These are phyloP conservation scores for Phengaris alcon DNA, from an alignment of 2,888 invertebrate genomes.

Conservation along the genomic window DNA sequence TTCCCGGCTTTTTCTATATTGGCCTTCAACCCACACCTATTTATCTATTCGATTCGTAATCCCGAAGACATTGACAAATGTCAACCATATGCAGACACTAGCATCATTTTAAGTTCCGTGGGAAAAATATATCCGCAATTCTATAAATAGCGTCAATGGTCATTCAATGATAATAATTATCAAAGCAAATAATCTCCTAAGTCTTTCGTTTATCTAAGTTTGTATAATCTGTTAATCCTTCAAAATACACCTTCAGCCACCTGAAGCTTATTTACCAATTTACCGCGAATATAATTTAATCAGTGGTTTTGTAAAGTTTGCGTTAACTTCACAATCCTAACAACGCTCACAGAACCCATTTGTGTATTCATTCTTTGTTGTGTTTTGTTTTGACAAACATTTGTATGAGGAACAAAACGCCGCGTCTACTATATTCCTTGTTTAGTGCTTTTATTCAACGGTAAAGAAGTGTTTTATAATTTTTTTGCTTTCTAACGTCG, in stretches of 20 bases:
- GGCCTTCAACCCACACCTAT: not conserved
- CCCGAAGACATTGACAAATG: constrained; percentile 4
- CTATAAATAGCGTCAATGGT: not conserved
- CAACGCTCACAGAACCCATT: too few species aligned
- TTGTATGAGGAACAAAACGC: not conserved
- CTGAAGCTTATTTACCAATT: not conserved
- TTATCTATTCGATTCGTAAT: not conserved
- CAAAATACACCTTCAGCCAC: not conserved
- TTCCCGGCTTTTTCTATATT: not conserved
- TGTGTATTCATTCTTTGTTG: not conserved
- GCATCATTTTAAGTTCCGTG: not conserved
- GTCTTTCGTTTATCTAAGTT: not conserved
- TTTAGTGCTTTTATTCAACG: not conserved
- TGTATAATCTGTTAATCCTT: not conserved
- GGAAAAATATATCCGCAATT: not conserved
- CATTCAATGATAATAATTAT: too few species aligned
- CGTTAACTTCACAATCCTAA: too few species aligned
- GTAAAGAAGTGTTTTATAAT: not conserved
- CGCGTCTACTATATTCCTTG: not conserved
- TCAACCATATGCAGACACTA: not conserved
- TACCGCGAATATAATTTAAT: too few species aligned
- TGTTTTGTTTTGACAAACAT: constrained; percentile 3
- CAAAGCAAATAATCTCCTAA: too few species aligned
- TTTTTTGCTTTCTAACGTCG: not conserved
- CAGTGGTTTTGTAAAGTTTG: too few species aligned